These are phyloP conservation scores for Mongoloraphidia duomilia DNA, from an alignment of 2,888 invertebrate genomes.

Conservation along the genomic window DNA sequence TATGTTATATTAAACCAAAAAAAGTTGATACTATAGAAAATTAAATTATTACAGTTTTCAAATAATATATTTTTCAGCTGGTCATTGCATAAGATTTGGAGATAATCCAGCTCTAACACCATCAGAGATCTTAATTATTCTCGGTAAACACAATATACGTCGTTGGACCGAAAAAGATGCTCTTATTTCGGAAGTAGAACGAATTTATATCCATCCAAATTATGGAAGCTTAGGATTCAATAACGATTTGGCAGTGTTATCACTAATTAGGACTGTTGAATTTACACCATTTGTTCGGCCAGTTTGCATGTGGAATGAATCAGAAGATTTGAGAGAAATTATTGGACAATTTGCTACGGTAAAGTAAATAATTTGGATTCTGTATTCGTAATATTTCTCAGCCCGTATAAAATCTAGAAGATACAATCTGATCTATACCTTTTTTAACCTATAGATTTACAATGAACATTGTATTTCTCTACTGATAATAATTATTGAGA, in stretches of 20 bases:
- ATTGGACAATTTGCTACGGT: no score
- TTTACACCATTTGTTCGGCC: conserved; percentile 2
- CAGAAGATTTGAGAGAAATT: background rate
- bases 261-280: background rate
- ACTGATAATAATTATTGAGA: no score
- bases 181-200: background rate
- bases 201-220: conserved; percentile 1
- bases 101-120: background rate
- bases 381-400: no score
- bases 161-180: conserved; percentile 1
- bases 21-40: no score
- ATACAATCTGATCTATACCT: no score
- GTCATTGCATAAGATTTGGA: conserved; percentile 1
- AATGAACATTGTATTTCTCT: no score
- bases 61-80: background rate
- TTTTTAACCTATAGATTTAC: no score
- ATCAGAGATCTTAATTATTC: background rate
- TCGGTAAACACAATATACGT: conserved; percentile 4
- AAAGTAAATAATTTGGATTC: no score
- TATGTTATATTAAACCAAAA: no score
- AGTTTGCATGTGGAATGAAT: background rate
- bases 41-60: no score
- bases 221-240: background rate
- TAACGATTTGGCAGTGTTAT: conserved; percentile 2
- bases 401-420: no score